Evolutionary conservation across 92 coral and sea anemone genomes (phyloP), one percentile per base, ranked within the genome.

Genomic region (Paramuricea clavata): DNA sequence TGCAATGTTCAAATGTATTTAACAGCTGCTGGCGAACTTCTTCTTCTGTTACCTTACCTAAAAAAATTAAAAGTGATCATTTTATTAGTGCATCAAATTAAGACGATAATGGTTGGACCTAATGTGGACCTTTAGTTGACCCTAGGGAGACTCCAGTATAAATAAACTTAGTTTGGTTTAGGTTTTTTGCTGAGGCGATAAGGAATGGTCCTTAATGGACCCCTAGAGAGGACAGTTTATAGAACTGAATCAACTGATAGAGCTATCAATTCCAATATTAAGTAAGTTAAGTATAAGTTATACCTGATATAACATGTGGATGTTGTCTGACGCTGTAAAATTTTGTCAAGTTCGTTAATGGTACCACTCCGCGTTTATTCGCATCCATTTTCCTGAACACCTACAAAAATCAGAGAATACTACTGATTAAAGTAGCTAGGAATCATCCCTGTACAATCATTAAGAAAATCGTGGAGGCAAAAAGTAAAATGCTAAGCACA

Each of bases 311-410:
- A 17, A 97, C 99, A 49, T 82, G 86, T 5, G 99, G 99, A 75
- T 97, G 99, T 33, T 97, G 95, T 47, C 91, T 86, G 6, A 93
- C 92, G 52, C 92, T 91, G 90, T 91, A 97, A 81, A 94, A 97
- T 74, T 94, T 97, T 56, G 87, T 92, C 91, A 94, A 89, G 85
- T 90, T 88, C 86, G 89, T 92, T 49, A 97, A 84, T 62, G 91
- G 92, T 56, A 97, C 93, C 30, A 91, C 56, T 6, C 99, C 99
- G 86, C 87, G 90, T 74, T 97, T 97, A 77, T 81, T 97, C 39
- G 99, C 97, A 78, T 97, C 99, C 71, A 97, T 86, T 64, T 95
- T 94, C 21, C 93, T 94, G 69, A 94, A 97, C 44, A 97, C 97
- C 99, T 97, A 82, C 21, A 80, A 73, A 56, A 82, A 22, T 5